phyloP scores from a whole-genome alignment of 2,113 vertebrate genomes.

The Poicephalus gulielmi region DNA sequence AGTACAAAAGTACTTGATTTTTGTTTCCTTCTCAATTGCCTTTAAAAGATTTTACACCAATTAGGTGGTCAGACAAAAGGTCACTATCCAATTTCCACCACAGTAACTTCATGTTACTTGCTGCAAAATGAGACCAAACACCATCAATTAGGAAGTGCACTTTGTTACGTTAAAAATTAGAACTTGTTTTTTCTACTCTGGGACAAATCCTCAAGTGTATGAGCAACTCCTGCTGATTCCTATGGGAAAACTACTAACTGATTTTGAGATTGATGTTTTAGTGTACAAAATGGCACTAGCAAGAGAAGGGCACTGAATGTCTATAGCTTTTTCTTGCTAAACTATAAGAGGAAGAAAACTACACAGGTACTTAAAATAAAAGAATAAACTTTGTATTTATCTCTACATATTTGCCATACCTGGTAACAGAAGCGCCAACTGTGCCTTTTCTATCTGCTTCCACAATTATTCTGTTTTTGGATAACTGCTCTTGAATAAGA shows the following conservation, averaged over 20 bases:
- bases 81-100: background rate
- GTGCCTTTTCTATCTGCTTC: slow-evolving; percentile 95
- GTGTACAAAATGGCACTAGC: background rate
- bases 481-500: slow-evolving; percentile 97
- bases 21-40: background rate
- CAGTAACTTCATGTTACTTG: background rate
- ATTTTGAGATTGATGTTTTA: background rate
- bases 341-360: background rate
- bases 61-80: background rate
- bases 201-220: background rate
- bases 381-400: background rate
- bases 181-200: background rate
- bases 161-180: background rate
- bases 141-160: background rate
- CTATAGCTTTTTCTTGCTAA: background rate
- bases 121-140: background rate
- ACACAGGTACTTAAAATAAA: background rate
- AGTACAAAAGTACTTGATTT: background rate
- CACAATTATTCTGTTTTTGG: slow-evolving; percentile 98
- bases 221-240: background rate
- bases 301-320: background rate
- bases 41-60: background rate
- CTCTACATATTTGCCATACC: slow-evolving; percentile 70
- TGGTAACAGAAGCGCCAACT: slow-evolving; percentile 96
- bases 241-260: background rate